Evolutionary conservation across 1,140 invertebrate species (phyloP), one percentile per base, ranked within the genome.

Genomic region (Drosophila hydei): DNA sequence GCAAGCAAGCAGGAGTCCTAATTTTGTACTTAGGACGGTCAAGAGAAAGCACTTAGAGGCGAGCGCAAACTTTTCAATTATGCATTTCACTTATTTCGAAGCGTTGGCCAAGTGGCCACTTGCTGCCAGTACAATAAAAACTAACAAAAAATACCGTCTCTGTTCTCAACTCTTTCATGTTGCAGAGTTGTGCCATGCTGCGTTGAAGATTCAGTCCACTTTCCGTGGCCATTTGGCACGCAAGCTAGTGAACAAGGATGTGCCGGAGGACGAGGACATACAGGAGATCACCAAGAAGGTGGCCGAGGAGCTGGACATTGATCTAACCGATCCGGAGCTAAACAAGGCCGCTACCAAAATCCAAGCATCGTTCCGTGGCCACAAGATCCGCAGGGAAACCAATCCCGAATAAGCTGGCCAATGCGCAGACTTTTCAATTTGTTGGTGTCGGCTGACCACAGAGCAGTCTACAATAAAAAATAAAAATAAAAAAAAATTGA

Each of bases 341-440:
- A 95, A 98, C 92, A 97, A 97, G 91, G 97, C 97, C 4, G 97
- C 97, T 25, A 95, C 96, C 64, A 98, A 98, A 92, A 98, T 98
- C 60, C 97, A 98, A 92, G 97, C 97, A 33, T 97, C 96, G 43
- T 98, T 98, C 94, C 94, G 96, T 54, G 97, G 97, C 45, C 97
- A 97, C 92, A 96, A 97, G 92, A 95, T 95, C 21, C 96, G 97
- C 91, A 97, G 97, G 92, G 96, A 97, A 25, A 51, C 76, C 70
- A 65, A 71, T 50, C 51, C 76, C 61, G 79, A 91, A 77, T 81
- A 91, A 81, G 70, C 52, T 33, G 54, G 14, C 19, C 36, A 48
- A 21, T 45, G 23, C 42, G 12, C 8, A 45, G 36, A 40, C 62
- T 47, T 50, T 54, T 59, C 48, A 67, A 81, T 80, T 89, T 90